phyloP scores from a whole-genome alignment of 2,888 invertebrate species.

The Thalpophila matura region DNA sequence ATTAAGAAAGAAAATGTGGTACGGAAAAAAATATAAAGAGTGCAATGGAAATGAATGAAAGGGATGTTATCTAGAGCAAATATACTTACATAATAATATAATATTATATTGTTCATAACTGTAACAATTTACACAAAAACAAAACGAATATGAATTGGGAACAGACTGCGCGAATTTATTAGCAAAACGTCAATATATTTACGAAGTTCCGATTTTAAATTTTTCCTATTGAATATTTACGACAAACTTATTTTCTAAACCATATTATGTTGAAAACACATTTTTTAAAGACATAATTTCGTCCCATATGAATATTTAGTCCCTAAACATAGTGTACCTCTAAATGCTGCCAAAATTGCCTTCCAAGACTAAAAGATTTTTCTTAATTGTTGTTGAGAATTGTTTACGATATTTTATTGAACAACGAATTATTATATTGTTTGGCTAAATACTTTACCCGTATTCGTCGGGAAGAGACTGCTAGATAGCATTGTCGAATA shows the following conservation, averaged over 20 bases:
- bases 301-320: conserved; percentile 41
- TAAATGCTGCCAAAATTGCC: conserved; percentile 66
- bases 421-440: conserved; percentile 54
- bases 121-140: conserved; percentile 11
- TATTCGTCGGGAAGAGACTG: conserved; percentile 24
- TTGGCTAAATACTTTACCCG: conserved; percentile 39
- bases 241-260: conserved; percentile 41
- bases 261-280: conserved; percentile 34
- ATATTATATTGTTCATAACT: conserved; percentile 13
- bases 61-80: not conserved
- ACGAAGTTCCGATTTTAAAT: conserved; percentile 50
- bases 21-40: not conserved
- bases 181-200: conserved; percentile 64
- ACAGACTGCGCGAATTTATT: conserved; percentile 78
- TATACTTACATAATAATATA: not conserved
- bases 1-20: conserved; percentile 22
- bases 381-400: conserved; percentile 40
- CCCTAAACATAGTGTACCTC: conserved; percentile 44
- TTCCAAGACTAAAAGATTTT: conserved; percentile 51
- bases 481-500: conserved; percentile 19
- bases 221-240: conserved; percentile 45
- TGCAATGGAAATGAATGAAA: conserved; percentile 8
- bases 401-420: conserved; percentile 42
- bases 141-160: conserved; percentile 65
- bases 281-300: conserved; percentile 36